Evolutionary conservation across 2,888 invertebrate species (phyloP).

Genomic region (Cistogaster globosa): DNA sequence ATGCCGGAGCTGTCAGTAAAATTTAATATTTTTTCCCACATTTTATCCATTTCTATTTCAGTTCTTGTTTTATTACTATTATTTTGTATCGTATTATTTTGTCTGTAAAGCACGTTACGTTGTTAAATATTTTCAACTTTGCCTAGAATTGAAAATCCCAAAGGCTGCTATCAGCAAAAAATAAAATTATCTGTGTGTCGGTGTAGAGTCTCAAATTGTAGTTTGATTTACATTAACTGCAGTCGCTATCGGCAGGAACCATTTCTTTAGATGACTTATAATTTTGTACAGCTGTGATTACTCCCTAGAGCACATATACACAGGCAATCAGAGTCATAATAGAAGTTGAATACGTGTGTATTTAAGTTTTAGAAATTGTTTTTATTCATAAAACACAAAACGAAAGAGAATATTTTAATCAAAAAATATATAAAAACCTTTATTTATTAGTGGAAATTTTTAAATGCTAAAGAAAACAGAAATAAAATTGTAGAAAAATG

Average conservation of each 20-base stretch:
- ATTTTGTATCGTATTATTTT: conserved; percentile 25
- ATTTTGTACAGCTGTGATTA: conserved; percentile 11
- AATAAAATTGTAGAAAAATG: too few relatives aligned
- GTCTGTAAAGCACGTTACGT: conserved; percentile 59
- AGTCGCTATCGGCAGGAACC: conserved; percentile 27
- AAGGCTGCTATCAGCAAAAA: conserved; percentile 3
- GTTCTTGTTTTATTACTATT: conserved; percentile 1
- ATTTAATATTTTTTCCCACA: conserved; percentile 45
- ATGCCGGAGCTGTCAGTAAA: conserved; percentile 1
- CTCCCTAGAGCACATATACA: conserved; percentile 22
- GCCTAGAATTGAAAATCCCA: conserved; percentile 55
- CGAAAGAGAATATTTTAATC: neutral
- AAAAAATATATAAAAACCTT: neutral
- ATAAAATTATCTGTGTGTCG: neutral
- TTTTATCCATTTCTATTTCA: conserved; percentile 11
- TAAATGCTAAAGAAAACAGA: too few relatives aligned
- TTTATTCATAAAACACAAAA: conserved; percentile 19
- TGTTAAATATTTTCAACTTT: conserved; percentile 60
- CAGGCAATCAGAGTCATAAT: conserved; percentile 47
- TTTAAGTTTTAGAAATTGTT: conserved; percentile 11
- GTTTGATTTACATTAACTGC: conserved; percentile 60
- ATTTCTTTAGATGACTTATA: conserved; percentile 17
- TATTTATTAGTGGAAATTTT: neutral
- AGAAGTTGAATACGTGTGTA: conserved; percentile 34
- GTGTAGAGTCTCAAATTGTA: neutral